Evolutionary conservation across 2,888 invertebrate genomes (phyloP).

Genomic region (Eudemis profundana): DNA sequence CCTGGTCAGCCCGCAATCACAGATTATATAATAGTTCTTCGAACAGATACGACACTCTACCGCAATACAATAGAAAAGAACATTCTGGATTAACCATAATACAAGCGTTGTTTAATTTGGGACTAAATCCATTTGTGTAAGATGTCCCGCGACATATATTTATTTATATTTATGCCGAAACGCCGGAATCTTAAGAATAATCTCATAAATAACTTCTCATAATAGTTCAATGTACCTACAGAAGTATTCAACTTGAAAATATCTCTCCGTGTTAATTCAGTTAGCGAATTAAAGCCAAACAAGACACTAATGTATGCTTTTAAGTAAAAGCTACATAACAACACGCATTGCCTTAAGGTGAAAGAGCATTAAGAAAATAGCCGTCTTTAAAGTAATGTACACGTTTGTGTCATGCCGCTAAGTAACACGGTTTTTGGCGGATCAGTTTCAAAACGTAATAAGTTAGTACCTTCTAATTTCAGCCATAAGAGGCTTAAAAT

Average conservation of each 20-base stretch:
- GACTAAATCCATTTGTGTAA: no score
- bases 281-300: slow-evolving; percentile 3
- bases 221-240: no score
- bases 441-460: background rate
- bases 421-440: background rate
- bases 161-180: no score
- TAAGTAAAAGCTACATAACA: slow-evolving; percentile 9
- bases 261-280: background rate
- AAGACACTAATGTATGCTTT: background rate
- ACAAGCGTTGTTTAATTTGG: no score
- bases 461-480: background rate
- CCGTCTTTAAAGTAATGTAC: slow-evolving; percentile 26
- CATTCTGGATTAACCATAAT: no score
- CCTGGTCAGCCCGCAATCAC: no score
- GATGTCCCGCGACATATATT: no score
- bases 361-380: slow-evolving; percentile 19
- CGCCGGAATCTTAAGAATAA: no score
- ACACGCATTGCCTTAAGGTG: slow-evolving; percentile 19
- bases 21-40: no score
- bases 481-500: background rate
- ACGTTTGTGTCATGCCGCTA: slow-evolving; percentile 11
- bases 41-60: no score
- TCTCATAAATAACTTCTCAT: no score
- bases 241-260: background rate
- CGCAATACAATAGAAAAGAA: no score